Evolutionary conservation across 2,797 vertebrate species (phyloP).

Genomic region (Cossypha dichroa): DNA sequence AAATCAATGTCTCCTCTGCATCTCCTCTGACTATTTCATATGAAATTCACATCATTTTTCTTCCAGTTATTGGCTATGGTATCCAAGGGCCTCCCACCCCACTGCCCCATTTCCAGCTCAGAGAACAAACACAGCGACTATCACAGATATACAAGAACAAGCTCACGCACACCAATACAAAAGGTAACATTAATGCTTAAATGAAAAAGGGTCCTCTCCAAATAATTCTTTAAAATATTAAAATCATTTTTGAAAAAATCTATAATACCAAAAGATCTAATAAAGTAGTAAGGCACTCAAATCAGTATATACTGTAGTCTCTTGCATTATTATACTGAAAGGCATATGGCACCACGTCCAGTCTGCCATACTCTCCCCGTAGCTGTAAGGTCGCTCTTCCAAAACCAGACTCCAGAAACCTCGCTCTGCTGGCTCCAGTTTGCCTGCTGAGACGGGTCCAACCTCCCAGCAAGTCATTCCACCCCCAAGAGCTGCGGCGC

Average conservation of each 20-base stretch:
- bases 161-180: slow-evolving; percentile 74
- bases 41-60: slow-evolving; percentile 73
- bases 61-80: slow-evolving; percentile 86
- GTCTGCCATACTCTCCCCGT: slow-evolving; percentile 41
- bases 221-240: slow-evolving; percentile 83
- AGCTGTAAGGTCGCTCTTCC: slow-evolving; percentile 8
- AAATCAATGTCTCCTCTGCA: slow-evolving; percentile 23
- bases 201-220: slow-evolving; percentile 83
- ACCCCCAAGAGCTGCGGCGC: slow-evolving; percentile 80
- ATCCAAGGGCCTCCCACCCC: slow-evolving; percentile 72
- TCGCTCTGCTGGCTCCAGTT: slow-evolving; percentile 50
- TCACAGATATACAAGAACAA: slow-evolving; percentile 78
- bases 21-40: slow-evolving; percentile 52
- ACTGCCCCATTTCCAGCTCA: slow-evolving; percentile 77
- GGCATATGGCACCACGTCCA: slow-evolving; percentile 82
- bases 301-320: slow-evolving; percentile 73
- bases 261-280: slow-evolving; percentile 84
- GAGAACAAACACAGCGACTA: slow-evolving; percentile 74
- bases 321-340: slow-evolving; percentile 67
- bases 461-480: slow-evolving; percentile 77
- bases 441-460: neutral
- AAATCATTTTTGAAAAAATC: slow-evolving; percentile 75
- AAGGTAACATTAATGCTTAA: slow-evolving; percentile 84
- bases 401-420: neutral
- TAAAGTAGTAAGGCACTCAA: slow-evolving; percentile 98